Evolutionary conservation across 1,140 invertebrate genomes (phyloP), one percentile per base, ranked within the genome.

Genomic region (Drosophila biarmipes): DNA sequence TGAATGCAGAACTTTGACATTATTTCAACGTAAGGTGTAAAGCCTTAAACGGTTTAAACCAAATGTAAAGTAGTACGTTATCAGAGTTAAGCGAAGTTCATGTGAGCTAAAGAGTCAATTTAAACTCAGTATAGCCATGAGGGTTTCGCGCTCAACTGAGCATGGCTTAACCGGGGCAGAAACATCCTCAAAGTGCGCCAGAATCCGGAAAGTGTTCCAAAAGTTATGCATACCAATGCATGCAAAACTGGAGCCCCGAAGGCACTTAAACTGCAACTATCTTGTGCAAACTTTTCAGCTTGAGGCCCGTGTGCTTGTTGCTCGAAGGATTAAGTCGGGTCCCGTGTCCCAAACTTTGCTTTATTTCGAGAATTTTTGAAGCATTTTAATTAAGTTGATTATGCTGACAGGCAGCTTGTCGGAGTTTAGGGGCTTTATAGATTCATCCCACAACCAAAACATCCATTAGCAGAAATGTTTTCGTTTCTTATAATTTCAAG

Each of bases 311-410:
- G 62, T 54, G 34, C 17, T 42, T 55, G 38, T 19, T 38, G 45
- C 27, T 10, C 11, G n/a, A 31, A 21, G 49, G 27, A 53, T 73
- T 62, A 73, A 62, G 42, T 46, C 37, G n/a, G 11, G 11, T 12
- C 29, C 45, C 37, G n/a, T 14, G 11, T n/a, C 29, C 11, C 27
- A 29, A 34, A 52, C 15, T 53, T 61, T 29, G 35, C 24, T 15
- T 12, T 6, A 14, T 35, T 31, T 17, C 10, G 27, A 15, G 43
- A 31, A 34, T 31, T 21, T 52, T 14, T 34, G 7, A n/a, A 31
- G 21, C 27, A 54, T 35, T 54, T 73, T 49, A 63, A 73, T 73
- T 42, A 56, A 56, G 42, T 69, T 68, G 17, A 69, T 46, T 69
- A 43, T 11, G 29, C 31, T 12, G 21, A 24, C 35, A 71, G n/a